Conservation (phyloP, 1,140 invertebrate species). For the Saccostrea echinata region DNA sequence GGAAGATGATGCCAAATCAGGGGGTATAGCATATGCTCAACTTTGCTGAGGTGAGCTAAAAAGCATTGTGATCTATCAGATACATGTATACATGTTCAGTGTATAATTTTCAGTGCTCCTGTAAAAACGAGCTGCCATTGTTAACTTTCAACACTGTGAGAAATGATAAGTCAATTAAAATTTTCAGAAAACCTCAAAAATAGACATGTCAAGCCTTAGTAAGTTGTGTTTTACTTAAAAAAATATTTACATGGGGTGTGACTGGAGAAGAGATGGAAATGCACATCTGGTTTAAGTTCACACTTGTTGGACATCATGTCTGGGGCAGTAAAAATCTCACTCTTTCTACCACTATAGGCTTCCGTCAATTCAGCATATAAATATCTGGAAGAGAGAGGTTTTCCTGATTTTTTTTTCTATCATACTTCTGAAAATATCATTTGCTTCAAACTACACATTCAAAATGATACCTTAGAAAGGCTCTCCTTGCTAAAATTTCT, state of each 20-base stretch:
- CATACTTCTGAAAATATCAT: not conserved
- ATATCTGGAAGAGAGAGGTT: conserved; percentile 61
- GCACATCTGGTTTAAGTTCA: conserved; percentile 83
- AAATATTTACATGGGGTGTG: conserved; percentile 88
- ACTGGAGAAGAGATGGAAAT: conserved; percentile 92
- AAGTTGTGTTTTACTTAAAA: not conserved
- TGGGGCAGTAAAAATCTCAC: conserved; percentile 63
- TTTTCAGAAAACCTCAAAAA: not conserved
- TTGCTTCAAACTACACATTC: not conserved
- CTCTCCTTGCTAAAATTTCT: conserved; percentile 91
- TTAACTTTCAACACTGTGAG: not conserved
- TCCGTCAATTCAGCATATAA: conserved; percentile 71
- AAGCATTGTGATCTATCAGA: no score
- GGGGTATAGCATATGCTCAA: no score
- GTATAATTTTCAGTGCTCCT: no score
- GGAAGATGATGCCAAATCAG: no score
- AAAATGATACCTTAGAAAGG: conserved; percentile 87
- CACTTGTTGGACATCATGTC: conserved; percentile 57
- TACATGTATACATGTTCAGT: no score
- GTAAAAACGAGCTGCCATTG: not conserved
- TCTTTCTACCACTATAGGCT: conserved; percentile 61
- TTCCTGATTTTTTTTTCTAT: not conserved
- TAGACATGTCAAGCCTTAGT: not conserved
- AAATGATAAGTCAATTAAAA: not conserved
- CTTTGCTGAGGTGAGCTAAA: no score